Percentiles rank a stretch among this genome's conserved stretches.
Evolutionary conservation across 2,113 vertebrate species (phyloP).

Genomic region (Rhinopomastus cyanomelas): DNA sequence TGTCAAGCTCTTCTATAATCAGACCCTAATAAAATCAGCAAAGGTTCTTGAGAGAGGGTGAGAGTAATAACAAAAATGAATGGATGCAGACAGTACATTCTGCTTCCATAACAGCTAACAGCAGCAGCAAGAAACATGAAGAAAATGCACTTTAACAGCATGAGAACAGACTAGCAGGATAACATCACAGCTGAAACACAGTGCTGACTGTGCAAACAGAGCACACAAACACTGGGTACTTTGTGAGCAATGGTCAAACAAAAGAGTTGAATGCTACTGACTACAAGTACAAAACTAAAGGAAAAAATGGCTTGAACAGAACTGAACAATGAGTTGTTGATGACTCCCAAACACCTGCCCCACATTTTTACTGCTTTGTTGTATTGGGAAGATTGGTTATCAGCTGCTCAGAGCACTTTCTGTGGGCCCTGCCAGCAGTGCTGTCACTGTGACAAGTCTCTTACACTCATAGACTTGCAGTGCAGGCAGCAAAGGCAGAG

Average conservation of each 20-base stretch:
- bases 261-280: not conserved
- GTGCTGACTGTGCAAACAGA: not conserved
- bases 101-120: slow-evolving; percentile 36
- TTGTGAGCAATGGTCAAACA: not conserved
- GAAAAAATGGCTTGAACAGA: not conserved
- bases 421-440: not conserved
- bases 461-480: not conserved
- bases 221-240: not conserved
- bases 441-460: not conserved
- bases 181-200: not conserved
- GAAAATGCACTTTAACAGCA: not conserved
- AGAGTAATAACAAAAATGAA: not conserved
- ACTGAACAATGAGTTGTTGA: slow-evolving; percentile 17
- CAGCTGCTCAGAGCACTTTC: not conserved
- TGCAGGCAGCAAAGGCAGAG: not conserved
- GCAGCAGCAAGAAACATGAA: not conserved
- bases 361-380: not conserved
- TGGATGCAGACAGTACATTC: not conserved
- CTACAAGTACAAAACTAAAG: not conserved
- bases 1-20: not conserved
- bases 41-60: slow-evolving; percentile 23
- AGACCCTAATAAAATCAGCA: not conserved
- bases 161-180: not conserved
- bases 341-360: slow-evolving; percentile 42
- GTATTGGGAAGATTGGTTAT: not conserved